Evolutionary conservation across 2,113 vertebrate genomes (phyloP), one percentile per base, ranked within the genome.

Genomic region (Colinus virginianus): DNA sequence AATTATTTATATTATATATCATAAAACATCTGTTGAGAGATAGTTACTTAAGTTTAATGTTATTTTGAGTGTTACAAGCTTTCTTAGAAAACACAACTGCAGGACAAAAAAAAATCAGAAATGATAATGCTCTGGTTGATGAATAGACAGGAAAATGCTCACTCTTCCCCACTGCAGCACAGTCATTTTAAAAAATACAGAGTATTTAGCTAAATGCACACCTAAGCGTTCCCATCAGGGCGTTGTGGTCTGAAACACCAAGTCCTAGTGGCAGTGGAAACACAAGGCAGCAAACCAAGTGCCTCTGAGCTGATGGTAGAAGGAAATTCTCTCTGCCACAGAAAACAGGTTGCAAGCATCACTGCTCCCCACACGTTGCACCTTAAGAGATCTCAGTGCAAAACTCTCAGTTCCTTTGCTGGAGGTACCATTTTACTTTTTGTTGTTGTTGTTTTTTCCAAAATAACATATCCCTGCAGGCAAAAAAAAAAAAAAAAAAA

Each of bases 1-100:
- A 90, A 66, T 79, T 70, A 87, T 55, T 82, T 82, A 42, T 74
- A 66, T 79, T 70, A 83, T 45, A 79, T 82, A 45, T 70, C 19
- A 21, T 0, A n/a, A 16, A 78, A 69, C 38, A 80, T 51, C 61
- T 86, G 19, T 51, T 83, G 38, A 85, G 71, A 87, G 45, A 25
- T 16, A 53, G 10, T 58, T 46, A 67, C 15, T 58, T 28, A 87
- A 84, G 49, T 63, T 11, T 38, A 36, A 18, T 4, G 5, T 28
- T 55, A 58, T 23, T 55, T 28, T 9, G 42, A 9, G 12, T 51
- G 34, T 58, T 68, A 49, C 13, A 43, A 62, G 11, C 7, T 72
- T 1, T 8, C 3, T 23, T 32, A 59, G 18, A 49, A 59, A 32
- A 11, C 2, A 2, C 51, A 78, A 36, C 68, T 76, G 49, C 28